A percentile compares a stretch with the other conserved stretches of the same genome.
phyloP scores from a whole-genome alignment of 1,140 invertebrate genomes.

The Stenopsyche tienmushanensis region DNA sequence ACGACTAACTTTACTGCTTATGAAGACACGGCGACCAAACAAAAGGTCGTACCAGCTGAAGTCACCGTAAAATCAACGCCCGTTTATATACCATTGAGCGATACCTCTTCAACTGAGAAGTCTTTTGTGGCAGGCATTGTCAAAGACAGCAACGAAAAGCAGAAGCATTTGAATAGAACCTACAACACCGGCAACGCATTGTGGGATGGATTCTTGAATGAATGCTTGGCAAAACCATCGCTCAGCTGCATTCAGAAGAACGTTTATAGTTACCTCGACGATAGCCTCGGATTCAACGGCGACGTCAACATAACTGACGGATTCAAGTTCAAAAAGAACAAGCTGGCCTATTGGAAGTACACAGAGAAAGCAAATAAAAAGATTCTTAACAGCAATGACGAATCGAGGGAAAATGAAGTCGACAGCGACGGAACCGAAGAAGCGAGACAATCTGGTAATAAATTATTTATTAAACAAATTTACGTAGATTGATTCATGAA shows the following conservation, averaged over 20 bases:
- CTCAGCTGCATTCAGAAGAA: slow-evolving; percentile 76
- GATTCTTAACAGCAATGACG: slow-evolving; percentile 48
- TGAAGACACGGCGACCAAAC: not conserved
- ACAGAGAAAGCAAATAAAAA: slow-evolving; percentile 51
- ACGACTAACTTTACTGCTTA: too few species aligned
- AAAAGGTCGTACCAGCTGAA: not conserved
- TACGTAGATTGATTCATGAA: not conserved
- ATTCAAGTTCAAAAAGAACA: slow-evolving; percentile 68
- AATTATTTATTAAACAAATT: not conserved
- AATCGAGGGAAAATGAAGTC: slow-evolving; percentile 46
- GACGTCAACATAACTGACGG: slow-evolving; percentile 71
- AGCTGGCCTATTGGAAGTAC: slow-evolving; percentile 59
- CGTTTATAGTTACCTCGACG: slow-evolving; percentile 68
- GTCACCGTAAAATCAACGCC: slow-evolving; percentile 12
- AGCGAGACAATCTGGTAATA: slow-evolving; percentile 47
- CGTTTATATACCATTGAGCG: slow-evolving; percentile 33
- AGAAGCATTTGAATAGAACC: slow-evolving; percentile 48
- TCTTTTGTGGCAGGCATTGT: not conserved
- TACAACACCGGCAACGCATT: slow-evolving; percentile 65
- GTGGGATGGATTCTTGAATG: slow-evolving; percentile 69
- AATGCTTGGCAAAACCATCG: slow-evolving; percentile 65
- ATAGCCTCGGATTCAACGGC: slow-evolving; percentile 60
- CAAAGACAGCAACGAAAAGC: slow-evolving; percentile 1
- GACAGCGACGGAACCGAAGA: slow-evolving; percentile 44
- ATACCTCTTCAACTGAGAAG: not conserved